Evolutionary conservation across 2,113 vertebrate species (phyloP).

Genomic region (Pterophyllum scalare): DNA sequence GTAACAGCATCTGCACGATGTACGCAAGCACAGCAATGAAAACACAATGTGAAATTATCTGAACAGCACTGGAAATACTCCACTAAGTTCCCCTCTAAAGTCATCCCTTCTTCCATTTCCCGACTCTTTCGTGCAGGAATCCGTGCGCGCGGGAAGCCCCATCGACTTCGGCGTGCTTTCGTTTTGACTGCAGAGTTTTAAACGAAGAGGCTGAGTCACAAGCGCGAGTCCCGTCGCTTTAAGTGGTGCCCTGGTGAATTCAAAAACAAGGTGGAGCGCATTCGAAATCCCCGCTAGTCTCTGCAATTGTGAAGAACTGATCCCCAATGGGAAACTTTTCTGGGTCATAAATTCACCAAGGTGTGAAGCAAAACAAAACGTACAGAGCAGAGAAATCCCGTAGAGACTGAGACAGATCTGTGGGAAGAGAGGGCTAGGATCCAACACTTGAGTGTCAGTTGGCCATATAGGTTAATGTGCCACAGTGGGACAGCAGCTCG

Average conservation of each 20-base stretch:
- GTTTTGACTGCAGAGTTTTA: conserved; percentile 52
- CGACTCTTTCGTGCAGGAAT: neutral
- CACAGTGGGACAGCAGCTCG: conserved; percentile 53
- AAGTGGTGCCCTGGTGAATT: conserved; percentile 10
- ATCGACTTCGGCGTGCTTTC: conserved; percentile 41
- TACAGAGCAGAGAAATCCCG: conserved; percentile 29
- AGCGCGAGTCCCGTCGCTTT: conserved; percentile 8
- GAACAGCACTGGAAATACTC: neutral
- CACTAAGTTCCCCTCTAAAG: neutral
- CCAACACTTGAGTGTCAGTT: conserved; percentile 35
- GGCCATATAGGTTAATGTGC: conserved; percentile 70
- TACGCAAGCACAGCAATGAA: neutral
- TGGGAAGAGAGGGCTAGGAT: conserved; percentile 35
- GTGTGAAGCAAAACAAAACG: conserved; percentile 49
- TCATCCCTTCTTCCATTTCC: neutral
- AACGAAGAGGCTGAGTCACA: conserved; percentile 20
- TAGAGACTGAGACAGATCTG: conserved; percentile 24
- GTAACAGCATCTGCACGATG: neutral
- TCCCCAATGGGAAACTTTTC: conserved; percentile 39
- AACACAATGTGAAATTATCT: neutral
- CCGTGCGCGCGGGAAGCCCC: conserved; percentile 20
- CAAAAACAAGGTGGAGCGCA: conserved; percentile 25
- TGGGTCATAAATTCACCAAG: conserved; percentile 56
- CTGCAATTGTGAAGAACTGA: conserved; percentile 15
- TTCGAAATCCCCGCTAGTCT: conserved; percentile 7